These are phyloP conservation scores for Orthosia gracilis DNA, from an alignment of 2,888 invertebrate species.

Conservation along the genomic window DNA sequence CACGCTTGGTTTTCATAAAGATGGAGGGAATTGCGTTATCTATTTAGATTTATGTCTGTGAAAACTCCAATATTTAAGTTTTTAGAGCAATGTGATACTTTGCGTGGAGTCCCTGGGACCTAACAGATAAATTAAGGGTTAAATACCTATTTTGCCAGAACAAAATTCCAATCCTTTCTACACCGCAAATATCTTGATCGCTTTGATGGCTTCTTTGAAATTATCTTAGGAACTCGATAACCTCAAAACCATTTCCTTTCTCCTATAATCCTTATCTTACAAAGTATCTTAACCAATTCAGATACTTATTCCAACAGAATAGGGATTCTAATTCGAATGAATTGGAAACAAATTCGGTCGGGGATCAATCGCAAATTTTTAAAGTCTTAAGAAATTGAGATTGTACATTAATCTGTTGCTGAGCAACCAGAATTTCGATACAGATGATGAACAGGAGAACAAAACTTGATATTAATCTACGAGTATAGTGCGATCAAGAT, in stretches of 20 bases:
- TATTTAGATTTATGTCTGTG: too few relatives aligned
- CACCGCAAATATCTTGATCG: not conserved
- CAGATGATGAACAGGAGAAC: too few relatives aligned
- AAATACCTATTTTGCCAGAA: too few relatives aligned
- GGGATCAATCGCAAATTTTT: constrained; percentile 38
- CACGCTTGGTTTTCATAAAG: too few relatives aligned
- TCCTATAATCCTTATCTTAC: constrained; percentile 16
- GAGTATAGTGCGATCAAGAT: too few relatives aligned
- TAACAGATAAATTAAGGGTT: too few relatives aligned
- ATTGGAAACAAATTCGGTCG: constrained; percentile 49
- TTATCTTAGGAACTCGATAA: constrained; percentile 20
- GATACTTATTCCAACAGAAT: constrained; percentile 36
- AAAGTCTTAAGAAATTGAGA: constrained; percentile 48
- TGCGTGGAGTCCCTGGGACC: too few relatives aligned
- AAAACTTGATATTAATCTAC: too few relatives aligned
- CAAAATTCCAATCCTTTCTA: too few relatives aligned
- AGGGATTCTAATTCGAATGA: constrained; percentile 42
- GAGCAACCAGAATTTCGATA: not conserved
- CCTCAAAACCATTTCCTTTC: not conserved
- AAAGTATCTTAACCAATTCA: constrained; percentile 25
- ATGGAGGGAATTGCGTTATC: too few relatives aligned
- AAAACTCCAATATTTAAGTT: too few relatives aligned
- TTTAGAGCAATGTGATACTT: too few relatives aligned
- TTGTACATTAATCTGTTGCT: constrained; percentile 45
- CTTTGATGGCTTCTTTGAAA: not conserved